Conservation (phyloP, 2,888 invertebrate species). For the Agrochola lota region DNA sequence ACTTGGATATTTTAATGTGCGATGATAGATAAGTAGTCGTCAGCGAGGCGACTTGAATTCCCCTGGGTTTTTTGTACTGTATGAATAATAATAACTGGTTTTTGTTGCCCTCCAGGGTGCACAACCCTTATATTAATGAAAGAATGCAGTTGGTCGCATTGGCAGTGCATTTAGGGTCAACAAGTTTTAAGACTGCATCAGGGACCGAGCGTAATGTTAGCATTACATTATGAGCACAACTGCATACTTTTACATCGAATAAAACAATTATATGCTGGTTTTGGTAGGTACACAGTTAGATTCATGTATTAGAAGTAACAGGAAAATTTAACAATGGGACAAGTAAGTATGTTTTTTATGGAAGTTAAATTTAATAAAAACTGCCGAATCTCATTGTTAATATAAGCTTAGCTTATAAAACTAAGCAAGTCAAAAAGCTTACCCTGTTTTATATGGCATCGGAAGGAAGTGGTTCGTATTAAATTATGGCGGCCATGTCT, state of each 20-base stretch:
- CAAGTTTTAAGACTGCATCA: conserved; percentile 80
- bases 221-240: conserved; percentile 23
- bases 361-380: background rate
- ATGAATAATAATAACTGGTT: conserved; percentile 87
- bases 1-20: conserved; percentile 73
- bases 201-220: conserved; percentile 39
- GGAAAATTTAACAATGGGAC: background rate
- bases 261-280: background rate
- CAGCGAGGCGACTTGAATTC: conserved; percentile 78
- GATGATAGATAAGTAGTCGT: conserved; percentile 84
- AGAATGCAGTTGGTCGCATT: conserved; percentile 86
- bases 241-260: conserved; percentile 31
- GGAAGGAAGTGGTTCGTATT: conserved; percentile 89
- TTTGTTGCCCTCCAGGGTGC: conserved; percentile 85
- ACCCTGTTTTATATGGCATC: conserved; percentile 84
- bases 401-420: conserved; percentile 43
- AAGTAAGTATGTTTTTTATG: too few relatives aligned
- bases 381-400: conserved; percentile 5
- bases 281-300: background rate
- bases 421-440: conserved; percentile 52
- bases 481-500: conserved; percentile 82
- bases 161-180: conserved; percentile 84
- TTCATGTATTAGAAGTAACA: background rate
- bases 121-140: conserved; percentile 86
- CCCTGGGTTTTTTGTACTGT: conserved; percentile 74